A percentile compares a stretch with the other conserved stretches of the same genome.
These are phyloP conservation scores for Pectinophora gossypiella DNA, from an alignment of 1,140 invertebrate genomes.

Conservation along the genomic window DNA sequence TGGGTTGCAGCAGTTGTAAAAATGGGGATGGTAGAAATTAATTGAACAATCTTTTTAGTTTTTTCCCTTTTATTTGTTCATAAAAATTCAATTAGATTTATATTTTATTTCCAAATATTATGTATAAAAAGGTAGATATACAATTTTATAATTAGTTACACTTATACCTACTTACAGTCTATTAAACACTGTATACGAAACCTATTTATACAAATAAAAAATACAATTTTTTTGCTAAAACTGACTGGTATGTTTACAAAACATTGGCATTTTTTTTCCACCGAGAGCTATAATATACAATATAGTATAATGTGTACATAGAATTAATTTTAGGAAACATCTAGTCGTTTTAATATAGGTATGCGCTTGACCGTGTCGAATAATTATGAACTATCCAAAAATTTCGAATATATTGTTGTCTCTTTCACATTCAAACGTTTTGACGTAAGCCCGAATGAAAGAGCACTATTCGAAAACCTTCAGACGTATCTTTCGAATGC, in stretches of 20 bases:
- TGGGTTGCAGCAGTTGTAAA: no score
- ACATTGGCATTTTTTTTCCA: slow-evolving; percentile 34
- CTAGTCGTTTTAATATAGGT: no score
- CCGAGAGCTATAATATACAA: slow-evolving; percentile 26
- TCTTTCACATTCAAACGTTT: no score
- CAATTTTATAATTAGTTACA: slow-evolving; percentile 11
- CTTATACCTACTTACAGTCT: slow-evolving; percentile 19
- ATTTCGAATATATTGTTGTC: no score
- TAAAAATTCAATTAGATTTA: slow-evolving; percentile 11
- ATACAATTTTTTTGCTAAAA: slow-evolving; percentile 28
- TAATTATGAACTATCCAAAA: no score
- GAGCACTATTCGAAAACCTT: no score
- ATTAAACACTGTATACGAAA: slow-evolving; percentile 18
- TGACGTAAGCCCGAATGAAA: no score
- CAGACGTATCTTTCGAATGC: no score
- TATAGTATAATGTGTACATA: not conserved
- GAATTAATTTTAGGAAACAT: not conserved
- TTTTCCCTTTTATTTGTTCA: slow-evolving; percentile 11
- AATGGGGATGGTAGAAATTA: no score
- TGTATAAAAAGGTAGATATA: slow-evolving; percentile 29
- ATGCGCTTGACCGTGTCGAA: no score
- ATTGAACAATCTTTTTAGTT: no score
- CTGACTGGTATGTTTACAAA: slow-evolving; percentile 34
- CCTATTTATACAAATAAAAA: slow-evolving; percentile 31
- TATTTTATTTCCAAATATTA: slow-evolving; percentile 18